Conservation (phyloP, 2,113 vertebrate genomes). For the Tachysurus fulvidraco region DNA sequence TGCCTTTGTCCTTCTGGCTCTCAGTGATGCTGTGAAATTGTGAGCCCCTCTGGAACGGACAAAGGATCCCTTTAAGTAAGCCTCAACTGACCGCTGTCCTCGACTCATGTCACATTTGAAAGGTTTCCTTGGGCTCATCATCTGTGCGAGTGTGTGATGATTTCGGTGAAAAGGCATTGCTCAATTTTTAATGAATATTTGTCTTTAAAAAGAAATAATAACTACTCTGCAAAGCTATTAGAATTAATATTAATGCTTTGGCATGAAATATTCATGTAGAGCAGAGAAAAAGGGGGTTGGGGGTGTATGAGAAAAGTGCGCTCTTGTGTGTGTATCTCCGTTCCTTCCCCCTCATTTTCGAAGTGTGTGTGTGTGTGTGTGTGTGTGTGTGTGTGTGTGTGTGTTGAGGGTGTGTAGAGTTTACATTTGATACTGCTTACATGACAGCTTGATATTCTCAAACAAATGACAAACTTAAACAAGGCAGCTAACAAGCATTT, state of each 20-base stretch:
- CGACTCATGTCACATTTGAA: constrained; percentile 2
- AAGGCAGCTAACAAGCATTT: constrained; percentile 73
- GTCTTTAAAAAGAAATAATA: constrained; percentile 86
- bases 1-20: constrained; percentile 53
- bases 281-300: constrained; percentile 54
- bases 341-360: constrained; percentile 34
- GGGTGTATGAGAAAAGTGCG: constrained; percentile 42
- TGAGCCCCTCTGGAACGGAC: constrained; percentile 45
- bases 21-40: constrained; percentile 43
- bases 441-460: constrained; percentile 85
- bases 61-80: constrained; percentile 41
- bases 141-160: constrained; percentile 41
- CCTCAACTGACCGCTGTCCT: constrained; percentile 35
- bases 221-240: constrained; percentile 90
- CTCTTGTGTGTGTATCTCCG: constrained; percentile 30
- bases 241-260: constrained; percentile 92
- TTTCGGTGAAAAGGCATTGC: constrained; percentile 62
- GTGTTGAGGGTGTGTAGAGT: constrained; percentile 27
- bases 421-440: constrained; percentile 74
- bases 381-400: neutral
- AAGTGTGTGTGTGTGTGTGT: neutral
- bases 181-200: constrained; percentile 96
- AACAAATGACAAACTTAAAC: constrained; percentile 73
- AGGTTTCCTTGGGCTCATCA: constrained; percentile 24
- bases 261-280: constrained; percentile 91